Conservation (phyloP, 1,140 invertebrate species). For the Muscidifurax raptorellus region DNA sequence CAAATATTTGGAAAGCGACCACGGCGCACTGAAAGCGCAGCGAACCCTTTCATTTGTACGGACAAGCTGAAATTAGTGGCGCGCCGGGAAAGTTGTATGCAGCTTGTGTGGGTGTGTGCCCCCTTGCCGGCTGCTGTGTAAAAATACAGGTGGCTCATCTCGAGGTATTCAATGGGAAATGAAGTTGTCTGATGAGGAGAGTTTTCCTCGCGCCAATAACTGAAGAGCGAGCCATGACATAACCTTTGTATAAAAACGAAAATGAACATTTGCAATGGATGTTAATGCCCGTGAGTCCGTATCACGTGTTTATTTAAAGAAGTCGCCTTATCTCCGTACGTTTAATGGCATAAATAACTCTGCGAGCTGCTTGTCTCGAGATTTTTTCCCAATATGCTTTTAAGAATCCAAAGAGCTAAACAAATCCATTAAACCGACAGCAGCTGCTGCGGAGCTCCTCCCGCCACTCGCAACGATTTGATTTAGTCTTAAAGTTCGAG, state of each 20-base stretch:
- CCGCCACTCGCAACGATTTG: conserved; percentile 36
- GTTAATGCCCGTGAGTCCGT: not conserved
- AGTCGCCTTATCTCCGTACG: conserved; percentile 17
- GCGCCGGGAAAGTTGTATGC: conserved; percentile 56
- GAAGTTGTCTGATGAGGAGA: too few species aligned
- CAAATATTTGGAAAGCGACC: conserved; percentile 71
- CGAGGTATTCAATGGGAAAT: conserved; percentile 60
- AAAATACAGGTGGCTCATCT: too few species aligned
- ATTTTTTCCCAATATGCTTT: conserved; percentile 42
- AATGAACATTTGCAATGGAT: conserved; percentile 30
- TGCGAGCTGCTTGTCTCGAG: not conserved
- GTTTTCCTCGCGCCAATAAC: too few species aligned
- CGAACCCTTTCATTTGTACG: conserved; percentile 74
- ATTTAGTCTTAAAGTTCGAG: conserved; percentile 35
- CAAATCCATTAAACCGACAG: conserved; percentile 49
- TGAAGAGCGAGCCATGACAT: too few species aligned
- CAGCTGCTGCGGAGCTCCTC: conserved; percentile 30
- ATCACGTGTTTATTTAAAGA: conserved; percentile 4
- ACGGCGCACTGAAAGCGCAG: conserved; percentile 64
- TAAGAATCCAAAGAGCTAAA: conserved; percentile 29
- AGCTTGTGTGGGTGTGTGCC: not conserved
- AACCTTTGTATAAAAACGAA: not conserved
- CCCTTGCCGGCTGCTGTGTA: too few species aligned
- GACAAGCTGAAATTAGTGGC: conserved; percentile 73
- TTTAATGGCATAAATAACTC: conserved; percentile 37